Evolutionary conservation across 2,113 vertebrate species (phyloP), one percentile per base, ranked within the genome.

Genomic region (Tursiops truncatus): DNA sequence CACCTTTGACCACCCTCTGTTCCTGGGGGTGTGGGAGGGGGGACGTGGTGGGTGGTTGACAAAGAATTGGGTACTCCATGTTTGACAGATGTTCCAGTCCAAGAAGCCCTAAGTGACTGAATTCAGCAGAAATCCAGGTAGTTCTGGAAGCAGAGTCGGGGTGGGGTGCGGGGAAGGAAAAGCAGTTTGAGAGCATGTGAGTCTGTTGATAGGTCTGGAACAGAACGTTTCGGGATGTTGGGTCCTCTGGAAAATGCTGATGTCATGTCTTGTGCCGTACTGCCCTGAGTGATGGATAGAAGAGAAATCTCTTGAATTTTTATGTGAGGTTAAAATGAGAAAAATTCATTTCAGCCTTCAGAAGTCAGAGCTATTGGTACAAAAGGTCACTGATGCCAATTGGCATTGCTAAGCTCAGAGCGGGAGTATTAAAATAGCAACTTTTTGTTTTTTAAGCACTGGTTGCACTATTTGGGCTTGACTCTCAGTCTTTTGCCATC

Each of bases 361-460:
- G 85, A 97, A 94, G 93, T 82, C 62, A 97, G 63, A 97, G 47
- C 21, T 79, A 0, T 10, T 25, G 2, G 26, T 21, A 87, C 23
- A 91, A 94, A 97, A 96, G 14, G 31, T 90, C 96, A 85, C 38
- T 95, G 77, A 71, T 18, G 26, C 93, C 92, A 95, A 38, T 21
- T 90, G 18, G 10, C 56, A 95, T 68, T 97, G 23, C 77, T 91
- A 79, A 79, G 38, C 31, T 95, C 96, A 18, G 94, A 97, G 79
- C 50, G 50, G 25, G 36, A 97, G 68, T 14, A 92, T 68, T 91
- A 98, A 98, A 94, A 97, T 97, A 95, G 95, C 68, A 53, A 3
- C 13, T 41, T 83, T 79, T 56, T 95, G 76, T 86, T 94, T 81
- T 81, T 50, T 33, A 89, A 89, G 83, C 28, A 36, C n/a, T 73